A percentile compares a stretch with the other conserved stretches of the same genome.
phyloP scores from a whole-genome alignment of 2,888 invertebrate species.

The Xestia c-nigrum region DNA sequence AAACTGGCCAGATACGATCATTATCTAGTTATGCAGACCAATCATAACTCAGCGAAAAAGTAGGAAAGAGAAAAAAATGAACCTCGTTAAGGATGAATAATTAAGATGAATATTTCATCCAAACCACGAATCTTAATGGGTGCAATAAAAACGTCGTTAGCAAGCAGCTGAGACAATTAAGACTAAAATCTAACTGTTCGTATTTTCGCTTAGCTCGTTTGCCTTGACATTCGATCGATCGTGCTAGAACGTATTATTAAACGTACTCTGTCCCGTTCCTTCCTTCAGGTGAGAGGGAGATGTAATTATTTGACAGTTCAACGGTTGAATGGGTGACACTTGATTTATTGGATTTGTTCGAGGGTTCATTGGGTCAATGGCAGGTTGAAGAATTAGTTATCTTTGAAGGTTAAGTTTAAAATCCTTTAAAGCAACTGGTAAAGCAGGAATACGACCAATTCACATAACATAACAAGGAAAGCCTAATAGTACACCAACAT shows the following conservation, averaged over 20 bases:
- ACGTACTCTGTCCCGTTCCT: constrained; percentile 22
- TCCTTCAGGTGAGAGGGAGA: constrained; percentile 39
- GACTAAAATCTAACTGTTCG: constrained; percentile 43
- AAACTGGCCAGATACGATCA: constrained; percentile 17
- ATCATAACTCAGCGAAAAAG: constrained; percentile 27
- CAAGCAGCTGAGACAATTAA: constrained; percentile 36
- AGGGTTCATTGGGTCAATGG: constrained; percentile 61
- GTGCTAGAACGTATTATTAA: constrained; percentile 45
- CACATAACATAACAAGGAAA: too few species aligned
- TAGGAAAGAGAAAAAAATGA: neutral
- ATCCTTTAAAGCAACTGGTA: constrained; percentile 4
- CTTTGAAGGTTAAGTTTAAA: constrained; percentile 27
- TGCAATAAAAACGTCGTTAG: constrained; percentile 53
- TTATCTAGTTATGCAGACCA: constrained; percentile 23
- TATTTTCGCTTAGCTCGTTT: constrained; percentile 56
- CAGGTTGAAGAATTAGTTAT: constrained; percentile 41
- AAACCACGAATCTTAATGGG: constrained; percentile 35
- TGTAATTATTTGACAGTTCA: constrained; percentile 32
- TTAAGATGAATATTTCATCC: constrained; percentile 40
- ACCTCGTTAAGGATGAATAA: constrained; percentile 49
- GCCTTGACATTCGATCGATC: constrained; percentile 66
- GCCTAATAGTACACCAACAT: too few species aligned
- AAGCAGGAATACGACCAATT: neutral
- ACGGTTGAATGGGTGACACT: constrained; percentile 43
- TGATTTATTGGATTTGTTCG: constrained; percentile 39